Evolutionary conservation across 2,888 invertebrate genomes (phyloP).

Genomic region (Chorisops tibialis): DNA sequence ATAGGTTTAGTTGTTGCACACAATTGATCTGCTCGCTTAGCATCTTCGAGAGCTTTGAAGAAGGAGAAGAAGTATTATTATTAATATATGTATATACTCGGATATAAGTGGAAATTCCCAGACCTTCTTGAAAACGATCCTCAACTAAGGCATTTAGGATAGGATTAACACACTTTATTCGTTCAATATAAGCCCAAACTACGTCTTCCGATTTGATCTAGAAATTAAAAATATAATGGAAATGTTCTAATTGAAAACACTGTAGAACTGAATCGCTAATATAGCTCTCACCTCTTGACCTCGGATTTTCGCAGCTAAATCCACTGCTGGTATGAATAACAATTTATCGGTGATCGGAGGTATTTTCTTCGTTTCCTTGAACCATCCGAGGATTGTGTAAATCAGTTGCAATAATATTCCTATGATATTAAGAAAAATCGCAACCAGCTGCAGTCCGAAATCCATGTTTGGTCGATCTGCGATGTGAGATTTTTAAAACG

Average conservation of each 20-base stretch:
- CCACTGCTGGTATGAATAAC: constrained; percentile 49
- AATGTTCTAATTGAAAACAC: too few relatives aligned
- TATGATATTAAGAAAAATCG: constrained; percentile 32
- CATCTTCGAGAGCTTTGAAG: constrained; percentile 65
- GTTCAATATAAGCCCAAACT: constrained; percentile 59
- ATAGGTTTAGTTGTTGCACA: constrained; percentile 36
- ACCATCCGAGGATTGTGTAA: constrained; percentile 14
- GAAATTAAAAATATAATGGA: too few relatives aligned
- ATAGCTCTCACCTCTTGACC: constrained; percentile 55
- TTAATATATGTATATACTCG: too few relatives aligned
- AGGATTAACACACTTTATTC: constrained; percentile 65
- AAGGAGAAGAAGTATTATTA: too few relatives aligned
- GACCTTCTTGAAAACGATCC: constrained; percentile 58
- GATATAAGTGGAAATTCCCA: too few relatives aligned
- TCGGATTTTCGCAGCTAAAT: constrained; percentile 60
- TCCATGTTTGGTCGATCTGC: constrained; percentile 33
- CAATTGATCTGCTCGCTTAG: constrained; percentile 57
- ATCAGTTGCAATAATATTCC: constrained; percentile 34
- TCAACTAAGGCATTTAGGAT: constrained; percentile 68
- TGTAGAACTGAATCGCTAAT: too few relatives aligned
- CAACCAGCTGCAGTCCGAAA: constrained; percentile 33
- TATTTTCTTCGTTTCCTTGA: constrained; percentile 25
- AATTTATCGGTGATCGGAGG: constrained; percentile 35
- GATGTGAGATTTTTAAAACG: too few relatives aligned
- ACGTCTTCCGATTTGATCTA: constrained; percentile 62